Conservation (phyloP, 2,113 vertebrate genomes). For the Catharus fuscescens region DNA sequence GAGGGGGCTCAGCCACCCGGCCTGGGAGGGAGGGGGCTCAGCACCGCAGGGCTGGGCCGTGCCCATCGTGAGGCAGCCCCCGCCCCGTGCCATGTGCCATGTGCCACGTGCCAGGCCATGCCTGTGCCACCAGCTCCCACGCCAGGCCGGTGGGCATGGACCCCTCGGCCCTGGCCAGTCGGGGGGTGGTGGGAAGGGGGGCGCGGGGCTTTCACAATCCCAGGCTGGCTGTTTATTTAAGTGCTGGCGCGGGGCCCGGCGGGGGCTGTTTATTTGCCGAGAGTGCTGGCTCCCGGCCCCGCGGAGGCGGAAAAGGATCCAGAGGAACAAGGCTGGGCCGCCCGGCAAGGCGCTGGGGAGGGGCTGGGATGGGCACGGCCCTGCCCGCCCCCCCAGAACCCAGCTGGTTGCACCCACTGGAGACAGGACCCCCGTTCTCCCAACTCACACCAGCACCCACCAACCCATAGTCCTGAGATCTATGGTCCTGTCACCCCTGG, state of each 20-base stretch:
- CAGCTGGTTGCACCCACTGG: not conserved
- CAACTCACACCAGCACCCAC: not conserved
- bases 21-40: not conserved
- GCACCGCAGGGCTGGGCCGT: not conserved
- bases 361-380: conserved; percentile 18
- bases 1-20: not conserved
- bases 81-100: not conserved
- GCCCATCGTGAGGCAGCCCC: not conserved
- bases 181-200: conserved; percentile 5
- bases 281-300: conserved; percentile 53
- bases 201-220: conserved; percentile 46
- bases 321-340: conserved; percentile 69
- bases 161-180: not conserved
- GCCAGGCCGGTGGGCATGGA: not conserved
- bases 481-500: fast-evolving
- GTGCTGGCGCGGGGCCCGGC: conserved; percentile 51
- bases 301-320: conserved; percentile 67
- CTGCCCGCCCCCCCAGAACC: not conserved
- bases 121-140: not conserved
- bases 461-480: too few relatives aligned
- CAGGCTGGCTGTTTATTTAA: conserved; percentile 58
- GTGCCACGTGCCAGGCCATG: not conserved
- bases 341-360: conserved; percentile 60
- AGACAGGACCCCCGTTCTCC: not conserved
- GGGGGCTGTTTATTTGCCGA: conserved; percentile 67